phyloP scores from a whole-genome alignment of 2,797 vertebrate genomes.

The Enteromius treurensis region DNA sequence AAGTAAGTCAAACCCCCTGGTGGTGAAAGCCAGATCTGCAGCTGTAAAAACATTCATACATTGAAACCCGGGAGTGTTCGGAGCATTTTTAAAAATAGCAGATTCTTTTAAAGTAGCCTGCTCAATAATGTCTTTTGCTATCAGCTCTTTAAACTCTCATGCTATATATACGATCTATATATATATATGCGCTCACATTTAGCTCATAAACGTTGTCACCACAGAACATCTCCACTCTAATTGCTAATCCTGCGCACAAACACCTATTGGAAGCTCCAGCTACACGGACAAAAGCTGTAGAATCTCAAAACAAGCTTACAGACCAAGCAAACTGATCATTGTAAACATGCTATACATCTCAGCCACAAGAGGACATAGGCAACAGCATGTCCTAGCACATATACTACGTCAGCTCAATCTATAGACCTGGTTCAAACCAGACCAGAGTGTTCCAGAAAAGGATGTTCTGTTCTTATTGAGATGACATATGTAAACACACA shows the following conservation, averaged over 20 bases:
- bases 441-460: constrained; percentile 17
- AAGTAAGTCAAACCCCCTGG: constrained; percentile 63
- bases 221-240: constrained; percentile 62
- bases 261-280: constrained; percentile 55
- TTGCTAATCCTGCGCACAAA: constrained; percentile 72
- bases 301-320: constrained; percentile 52
- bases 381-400: background rate
- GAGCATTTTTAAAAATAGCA: background rate
- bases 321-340: constrained; percentile 41
- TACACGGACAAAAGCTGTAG: constrained; percentile 56
- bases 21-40: constrained; percentile 60
- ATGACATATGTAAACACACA: constrained; percentile 35
- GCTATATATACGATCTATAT: too few relatives aligned
- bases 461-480: constrained; percentile 59
- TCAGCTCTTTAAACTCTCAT: background rate
- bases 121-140: background rate
- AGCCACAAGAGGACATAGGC: constrained; percentile 27
- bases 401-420: background rate
- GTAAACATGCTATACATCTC: constrained; percentile 47
- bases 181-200: constrained; percentile 40
- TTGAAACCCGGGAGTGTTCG: background rate
- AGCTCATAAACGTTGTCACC: constrained; percentile 70
- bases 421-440: constrained; percentile 34
- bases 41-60: constrained; percentile 60
- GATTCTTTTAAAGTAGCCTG: background rate